Percentiles rank a stretch among this genome's conserved stretches.
Evolutionary conservation across 2,113 vertebrate genomes (phyloP).

Genomic region (Plecotus auritus): DNA sequence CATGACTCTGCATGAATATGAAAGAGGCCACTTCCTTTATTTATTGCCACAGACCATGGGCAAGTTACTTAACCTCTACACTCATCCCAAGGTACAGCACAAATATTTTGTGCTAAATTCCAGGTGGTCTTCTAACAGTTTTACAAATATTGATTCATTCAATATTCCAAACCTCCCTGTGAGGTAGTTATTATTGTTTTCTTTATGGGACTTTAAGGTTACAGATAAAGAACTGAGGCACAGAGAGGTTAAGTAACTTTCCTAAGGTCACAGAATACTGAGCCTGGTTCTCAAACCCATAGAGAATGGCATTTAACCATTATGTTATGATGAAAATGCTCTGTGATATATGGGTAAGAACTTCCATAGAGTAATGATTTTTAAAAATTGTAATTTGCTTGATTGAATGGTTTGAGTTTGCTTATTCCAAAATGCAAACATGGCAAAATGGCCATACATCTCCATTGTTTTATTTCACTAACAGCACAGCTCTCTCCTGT

Average conservation of each 20-base stretch:
- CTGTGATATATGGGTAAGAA: not conserved
- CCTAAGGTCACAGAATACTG: not conserved
- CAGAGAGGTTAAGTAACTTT: not conserved
- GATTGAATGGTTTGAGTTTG: not conserved
- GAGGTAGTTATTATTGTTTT: not conserved
- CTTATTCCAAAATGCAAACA: not conserved
- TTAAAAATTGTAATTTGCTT: not conserved
- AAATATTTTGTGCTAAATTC: not conserved
- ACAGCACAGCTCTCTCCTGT: not conserved
- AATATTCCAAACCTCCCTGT: not conserved
- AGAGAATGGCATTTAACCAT: not conserved
- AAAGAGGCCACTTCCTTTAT: not conserved
- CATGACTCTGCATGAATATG: not conserved
- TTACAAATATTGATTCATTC: constrained; percentile 22
- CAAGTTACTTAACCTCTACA: not conserved
- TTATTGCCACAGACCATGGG: not conserved
- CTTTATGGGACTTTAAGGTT: not conserved
- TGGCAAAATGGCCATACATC: not conserved
- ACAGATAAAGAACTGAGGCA: not conserved
- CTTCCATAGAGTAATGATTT: not conserved
- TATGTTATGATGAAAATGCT: not conserved
- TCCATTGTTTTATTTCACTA: not conserved
- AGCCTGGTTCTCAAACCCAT: not conserved
- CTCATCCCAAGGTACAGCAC: not conserved
- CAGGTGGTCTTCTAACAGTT: not conserved